phyloP scores from a whole-genome alignment of 2,888 invertebrate genomes.

The Microplitis manilae region DNA sequence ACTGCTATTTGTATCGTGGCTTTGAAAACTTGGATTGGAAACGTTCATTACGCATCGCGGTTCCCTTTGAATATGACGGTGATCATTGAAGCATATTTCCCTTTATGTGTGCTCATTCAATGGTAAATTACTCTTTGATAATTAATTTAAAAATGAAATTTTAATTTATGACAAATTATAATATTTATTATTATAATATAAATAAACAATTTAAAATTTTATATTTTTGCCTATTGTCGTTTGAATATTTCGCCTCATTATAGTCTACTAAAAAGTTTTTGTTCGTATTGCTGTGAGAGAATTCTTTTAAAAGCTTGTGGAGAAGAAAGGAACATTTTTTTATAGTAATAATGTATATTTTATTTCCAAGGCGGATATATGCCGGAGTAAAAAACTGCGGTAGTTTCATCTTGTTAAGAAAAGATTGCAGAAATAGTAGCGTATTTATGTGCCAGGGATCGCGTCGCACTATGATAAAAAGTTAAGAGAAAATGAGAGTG shows the following conservation, averaged over 20 bases:
- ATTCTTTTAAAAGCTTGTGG: not conserved
- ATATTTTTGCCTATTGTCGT: no score
- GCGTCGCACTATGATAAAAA: conserved; percentile 27
- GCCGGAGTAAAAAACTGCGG: conserved; percentile 31
- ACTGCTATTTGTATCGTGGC: not conserved
- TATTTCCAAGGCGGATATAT: conserved; percentile 46
- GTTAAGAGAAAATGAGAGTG: conserved; percentile 12
- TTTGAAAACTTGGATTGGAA: not conserved
- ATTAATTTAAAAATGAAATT: not conserved
- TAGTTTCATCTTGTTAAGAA: conserved; percentile 58
- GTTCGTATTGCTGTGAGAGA: not conserved
- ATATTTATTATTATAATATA: no score
- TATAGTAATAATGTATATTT: conserved; percentile 35
- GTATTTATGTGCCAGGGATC: conserved; percentile 52
- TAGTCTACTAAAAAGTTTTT: no score
- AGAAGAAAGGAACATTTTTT: not conserved
- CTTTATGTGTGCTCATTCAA: not conserved
- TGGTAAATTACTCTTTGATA: not conserved
- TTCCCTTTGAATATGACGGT: not conserved
- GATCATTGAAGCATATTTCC: not conserved
- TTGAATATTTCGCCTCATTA: no score
- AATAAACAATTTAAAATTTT: no score
- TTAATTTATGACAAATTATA: not conserved
- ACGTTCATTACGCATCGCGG: not conserved
- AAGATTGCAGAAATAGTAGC: conserved; percentile 59